Evolutionary conservation across 1,140 invertebrate genomes (phyloP).

Genomic region (Scylla paramamosain): DNA sequence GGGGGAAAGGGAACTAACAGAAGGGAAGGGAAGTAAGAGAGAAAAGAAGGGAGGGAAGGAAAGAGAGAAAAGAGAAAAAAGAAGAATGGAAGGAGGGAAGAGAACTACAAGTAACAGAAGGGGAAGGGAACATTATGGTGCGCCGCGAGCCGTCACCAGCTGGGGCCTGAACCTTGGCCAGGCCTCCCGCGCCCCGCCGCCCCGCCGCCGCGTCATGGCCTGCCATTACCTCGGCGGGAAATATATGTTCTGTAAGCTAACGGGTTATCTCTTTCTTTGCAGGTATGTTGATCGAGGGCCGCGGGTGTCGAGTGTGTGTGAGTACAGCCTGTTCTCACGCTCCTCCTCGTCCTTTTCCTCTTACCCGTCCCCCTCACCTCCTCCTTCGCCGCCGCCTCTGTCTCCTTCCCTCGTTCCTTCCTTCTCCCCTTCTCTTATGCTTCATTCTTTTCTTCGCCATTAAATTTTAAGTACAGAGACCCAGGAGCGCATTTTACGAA

Average conservation of each 20-base stretch:
- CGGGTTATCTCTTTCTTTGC: neutral
- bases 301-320: neutral
- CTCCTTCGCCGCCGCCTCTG: no score
- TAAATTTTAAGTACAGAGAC: neutral
- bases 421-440: neutral
- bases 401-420: neutral
- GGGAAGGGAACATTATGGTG: no score
- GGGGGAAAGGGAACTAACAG: no score
- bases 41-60: no score
- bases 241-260: constrained; percentile 14
- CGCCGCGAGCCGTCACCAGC: no score
- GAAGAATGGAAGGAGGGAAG: no score
- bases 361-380: no score
- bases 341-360: neutral
- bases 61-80: no score
- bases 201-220: neutral
- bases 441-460: neutral
- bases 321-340: neutral
- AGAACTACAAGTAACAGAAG: neutral
- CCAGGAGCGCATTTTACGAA: neutral
- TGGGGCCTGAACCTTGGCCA: no score
- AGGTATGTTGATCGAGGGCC: neutral
- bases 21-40: no score
- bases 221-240: neutral
- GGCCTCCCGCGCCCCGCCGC: neutral